Base-by-base conservation (phyloP, 1,140 invertebrate genomes). In the Lithobius niger region DNA sequence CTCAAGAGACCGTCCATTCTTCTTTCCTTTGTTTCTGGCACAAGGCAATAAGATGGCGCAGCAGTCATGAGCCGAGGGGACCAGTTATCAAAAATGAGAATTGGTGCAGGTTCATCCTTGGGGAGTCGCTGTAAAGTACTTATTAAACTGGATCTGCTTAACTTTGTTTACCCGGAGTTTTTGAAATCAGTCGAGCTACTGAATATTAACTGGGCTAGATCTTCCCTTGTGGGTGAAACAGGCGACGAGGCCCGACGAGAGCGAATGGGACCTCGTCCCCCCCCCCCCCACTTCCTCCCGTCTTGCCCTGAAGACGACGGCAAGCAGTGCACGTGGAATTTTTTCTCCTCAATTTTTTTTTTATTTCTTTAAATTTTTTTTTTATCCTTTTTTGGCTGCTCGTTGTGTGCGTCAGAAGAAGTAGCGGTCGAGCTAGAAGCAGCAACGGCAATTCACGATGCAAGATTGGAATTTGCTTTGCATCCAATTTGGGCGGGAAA, bases 151-250 rank as follows among this genome's bases (percentile, higher is more conserved):
- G 27, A 50, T 50, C 48, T 50, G 27, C 48, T 50, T 50, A 50
- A 50, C 48, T 50, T 50, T 50, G 48, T 50, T 50, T 50, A 50
- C 48, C 27, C 19, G 13, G 48, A 27, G 22, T 50, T 50, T 40
- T 50, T 50, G 22, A 50, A 50, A 50, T 50, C 48, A 50, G 48
- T 45, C 43, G 43, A n/a, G n/a, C n/a, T n/a, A 40, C 48, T 27
- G 48, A 50, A 50, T 50, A 58, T 59, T 48, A 57, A 54, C 53
- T 55, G 43, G 55, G n/a, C n/a, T n/a, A n/a, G n/a, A n/a, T n/a
- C n/a, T n/a, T n/a, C n/a, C n/a, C n/a, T n/a, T n/a, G n/a, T n/a
- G 42, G 15, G 47, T 13, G 16, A 64, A 62, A 52, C 55, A 57
- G 40, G 42, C 60, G 27, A 52, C 43, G 18, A 27, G 53, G 40